These are phyloP conservation scores for Procambarus clarkii DNA, from an alignment of 1,140 invertebrate species.

Conservation along the genomic window DNA sequence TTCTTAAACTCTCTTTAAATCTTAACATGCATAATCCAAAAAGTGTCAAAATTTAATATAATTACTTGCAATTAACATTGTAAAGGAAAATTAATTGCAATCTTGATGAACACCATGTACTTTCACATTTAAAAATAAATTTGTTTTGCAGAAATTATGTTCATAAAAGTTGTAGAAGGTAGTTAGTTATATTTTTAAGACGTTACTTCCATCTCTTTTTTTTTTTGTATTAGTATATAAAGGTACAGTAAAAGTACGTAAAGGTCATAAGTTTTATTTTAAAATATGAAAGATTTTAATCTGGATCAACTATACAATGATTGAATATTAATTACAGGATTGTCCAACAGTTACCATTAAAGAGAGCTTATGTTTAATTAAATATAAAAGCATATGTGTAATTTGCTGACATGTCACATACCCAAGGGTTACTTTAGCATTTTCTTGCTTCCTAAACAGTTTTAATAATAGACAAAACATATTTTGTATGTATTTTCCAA, in stretches of 20 bases:
- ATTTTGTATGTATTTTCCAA: not conserved
- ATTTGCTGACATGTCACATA: not conserved
- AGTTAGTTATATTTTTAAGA: too few relatives aligned
- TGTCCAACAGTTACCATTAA: not conserved
- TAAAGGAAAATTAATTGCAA: not conserved
- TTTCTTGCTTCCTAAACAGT: not conserved
- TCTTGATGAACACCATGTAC: not conserved
- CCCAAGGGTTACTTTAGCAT: not conserved
- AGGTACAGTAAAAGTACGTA: too few relatives aligned
- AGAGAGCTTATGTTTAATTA: not conserved
- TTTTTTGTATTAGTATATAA: too few relatives aligned
- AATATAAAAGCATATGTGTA: not conserved
- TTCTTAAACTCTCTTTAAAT: conserved; percentile 5
- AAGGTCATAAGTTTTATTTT: too few relatives aligned
- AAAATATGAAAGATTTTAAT: not conserved
- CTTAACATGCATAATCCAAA: not conserved
- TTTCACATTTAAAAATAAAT: too few relatives aligned
- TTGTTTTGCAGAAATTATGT: too few relatives aligned
- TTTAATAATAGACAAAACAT: too few relatives aligned
- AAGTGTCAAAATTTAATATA: not conserved
- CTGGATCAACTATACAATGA: not conserved
- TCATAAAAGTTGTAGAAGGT: too few relatives aligned
- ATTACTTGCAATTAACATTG: not conserved
- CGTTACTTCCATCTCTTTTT: too few relatives aligned
- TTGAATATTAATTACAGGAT: not conserved